Base-by-base conservation (phyloP, 2,113 vertebrate genomes). In the Chaetodon trifascialis region DNA sequence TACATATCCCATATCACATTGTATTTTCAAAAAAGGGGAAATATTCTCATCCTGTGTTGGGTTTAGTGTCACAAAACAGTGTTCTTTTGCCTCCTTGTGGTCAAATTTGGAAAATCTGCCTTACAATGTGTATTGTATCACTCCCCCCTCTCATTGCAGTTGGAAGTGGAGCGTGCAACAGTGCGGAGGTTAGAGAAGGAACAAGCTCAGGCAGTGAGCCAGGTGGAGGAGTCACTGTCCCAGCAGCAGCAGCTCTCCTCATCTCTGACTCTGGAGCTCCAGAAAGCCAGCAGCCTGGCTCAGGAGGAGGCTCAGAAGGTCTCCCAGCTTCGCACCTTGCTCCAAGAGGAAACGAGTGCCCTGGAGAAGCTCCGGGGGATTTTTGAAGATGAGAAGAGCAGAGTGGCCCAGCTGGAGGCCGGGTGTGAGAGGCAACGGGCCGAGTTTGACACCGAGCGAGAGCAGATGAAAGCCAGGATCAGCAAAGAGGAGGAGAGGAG, bases 191-290 rank as follows among this genome's bases (percentile, higher is more conserved):
- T 99, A 79, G 96, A 99, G 65, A 96, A 96, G 49, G 97, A 99
- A 11, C 96, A 96, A 80, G 96, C 95, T 59, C 95, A 95, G 80
- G 93, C 97, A 16, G 95, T 95, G 0, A 95, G 91, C 70, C 96
- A 97, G 92, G 72, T 96, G 83, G 97, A 98, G 74, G 97, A 99
- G 81, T 97, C 97, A 0, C 95, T 97, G 54, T 93, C 96, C 34
- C 96, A 97, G 60, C 97, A 99, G 92, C 97, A 99, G 84, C 96
- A 99, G 60, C 94, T 99, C 4, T 97, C 97, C 0, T 96, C 97
- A 10, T 92, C 95, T 88, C 96, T 99, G 68, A 95, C 96, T 4
- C 94, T 96, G 34, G 97, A 99, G 93, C 98, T 97, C 89, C 97
- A 98, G 93, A 97, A 95, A 46, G 97, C 97, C 89, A 96, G 92